These are phyloP conservation scores for Oligia latruncula DNA, from an alignment of 2,888 invertebrate genomes.

Conservation along the genomic window DNA sequence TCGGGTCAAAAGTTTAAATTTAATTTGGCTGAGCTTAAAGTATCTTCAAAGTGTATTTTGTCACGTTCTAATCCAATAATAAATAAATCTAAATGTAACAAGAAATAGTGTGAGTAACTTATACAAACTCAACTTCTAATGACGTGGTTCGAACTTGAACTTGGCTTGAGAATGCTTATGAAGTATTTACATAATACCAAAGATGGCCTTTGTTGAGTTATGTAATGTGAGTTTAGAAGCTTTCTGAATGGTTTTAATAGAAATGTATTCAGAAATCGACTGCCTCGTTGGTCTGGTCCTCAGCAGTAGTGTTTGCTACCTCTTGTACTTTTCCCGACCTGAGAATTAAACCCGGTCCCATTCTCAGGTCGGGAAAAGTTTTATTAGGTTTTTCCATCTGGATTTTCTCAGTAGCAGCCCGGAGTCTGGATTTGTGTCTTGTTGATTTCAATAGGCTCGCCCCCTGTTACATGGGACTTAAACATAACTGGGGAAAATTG, in stretches of 20 bases:
- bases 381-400: no score
- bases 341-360: no score
- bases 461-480: no score
- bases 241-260: neutral
- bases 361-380: no score
- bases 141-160: conserved; percentile 34
- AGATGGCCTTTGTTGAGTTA: conserved; percentile 3
- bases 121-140: conserved; percentile 32
- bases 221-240: neutral
- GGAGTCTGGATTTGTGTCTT: no score
- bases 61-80: conserved; percentile 46
- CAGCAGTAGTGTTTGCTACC: no score
- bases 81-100: conserved; percentile 50
- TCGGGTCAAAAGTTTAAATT: conserved; percentile 49
- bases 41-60: conserved; percentile 40
- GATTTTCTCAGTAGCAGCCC: no score
- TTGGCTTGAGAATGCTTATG: conserved; percentile 19
- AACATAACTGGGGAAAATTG: no score
- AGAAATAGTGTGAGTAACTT: conserved; percentile 15
- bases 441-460: no score
- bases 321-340: no score
- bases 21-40: conserved; percentile 40
- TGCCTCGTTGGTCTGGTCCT: no score
- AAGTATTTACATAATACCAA: neutral
- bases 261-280: neutral